These are phyloP conservation scores for Leptarthrus brevirostris DNA, from an alignment of 2,888 invertebrate genomes.

Conservation along the genomic window DNA sequence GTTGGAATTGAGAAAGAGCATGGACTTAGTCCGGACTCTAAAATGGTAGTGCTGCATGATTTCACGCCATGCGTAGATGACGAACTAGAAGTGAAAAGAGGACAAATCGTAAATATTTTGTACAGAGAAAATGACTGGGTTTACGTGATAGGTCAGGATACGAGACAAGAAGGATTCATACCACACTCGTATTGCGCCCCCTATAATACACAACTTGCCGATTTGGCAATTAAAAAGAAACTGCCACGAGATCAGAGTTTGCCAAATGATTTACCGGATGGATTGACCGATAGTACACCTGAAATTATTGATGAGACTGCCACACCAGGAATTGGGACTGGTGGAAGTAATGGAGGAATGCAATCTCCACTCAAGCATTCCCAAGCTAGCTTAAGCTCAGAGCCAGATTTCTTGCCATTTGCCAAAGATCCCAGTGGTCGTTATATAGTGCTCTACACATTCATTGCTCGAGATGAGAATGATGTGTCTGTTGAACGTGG, in stretches of 20 bases:
- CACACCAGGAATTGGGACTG: slow-evolving; percentile 53
- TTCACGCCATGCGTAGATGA: slow-evolving; percentile 96
- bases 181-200: slow-evolving; percentile 95
- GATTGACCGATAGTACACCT: slow-evolving; percentile 56
- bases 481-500: slow-evolving; percentile 94
- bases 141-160: slow-evolving; percentile 91
- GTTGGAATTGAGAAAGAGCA: slow-evolving; percentile 91
- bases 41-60: slow-evolving; percentile 94
- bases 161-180: slow-evolving; percentile 92
- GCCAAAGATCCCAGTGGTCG: slow-evolving; percentile 87
- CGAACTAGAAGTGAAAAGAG: slow-evolving; percentile 88
- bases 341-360: slow-evolving; percentile 53
- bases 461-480: slow-evolving; percentile 92
- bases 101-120: slow-evolving; percentile 93
- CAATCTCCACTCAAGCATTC: slow-evolving; percentile 63
- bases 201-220: slow-evolving; percentile 80
- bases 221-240: slow-evolving; percentile 87
- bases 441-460: slow-evolving; percentile 92
- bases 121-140: slow-evolving; percentile 98
- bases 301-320: slow-evolving; percentile 56
- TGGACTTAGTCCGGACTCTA: slow-evolving; percentile 90
- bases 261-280: slow-evolving; percentile 71
- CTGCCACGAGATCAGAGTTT: slow-evolving; percentile 75
- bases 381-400: slow-evolving; percentile 69
- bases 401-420: slow-evolving; percentile 76